Base-by-base conservation (phyloP, 1,140 invertebrate genomes). In the Anoplophora glabripennis region DNA sequence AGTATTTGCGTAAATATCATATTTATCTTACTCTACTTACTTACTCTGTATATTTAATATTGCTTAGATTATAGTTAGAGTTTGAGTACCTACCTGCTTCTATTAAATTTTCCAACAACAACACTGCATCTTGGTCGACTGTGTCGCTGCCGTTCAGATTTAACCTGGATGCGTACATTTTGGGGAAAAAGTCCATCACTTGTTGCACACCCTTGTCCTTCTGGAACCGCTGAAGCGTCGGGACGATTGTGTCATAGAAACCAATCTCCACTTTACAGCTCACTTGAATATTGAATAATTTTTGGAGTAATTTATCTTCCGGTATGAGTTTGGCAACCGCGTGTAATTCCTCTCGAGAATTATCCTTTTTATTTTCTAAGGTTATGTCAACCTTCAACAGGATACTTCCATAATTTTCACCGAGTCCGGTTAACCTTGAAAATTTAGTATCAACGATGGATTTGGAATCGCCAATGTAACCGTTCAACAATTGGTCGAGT, bases 331-430 rank as follows among this genome's bases (percentile, higher is more conserved):
- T 84, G 0, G 75, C 79, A 14, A 84, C 80, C 1, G 81, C 36
- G 21, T 67, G 15, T n/a, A 66, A 8, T 0, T 80, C 35, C 57
- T 79, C 70, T n/a, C 79, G 51, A 28, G 21, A 28, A 0, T 75
- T 68, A n/a, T 74, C 67, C 4, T 63, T 44, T 18, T 70, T 65
- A 4, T 56, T 51, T 53, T 42, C 28, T 9, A 65, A 34, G 33
- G 9, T 65, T 35, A 68, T 11, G 45, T 61, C 59, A 4, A 84
- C 74, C 7, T 72, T 71, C 0, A 81, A 62, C 58, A 84, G 81
- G 0, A 77, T 65, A 66, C 83, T 83, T 2, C 81, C 82, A 63
- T 82, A 84, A 73, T 84, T 84, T 61, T 84, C 82, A 1, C 82
- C 82, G 0, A 77, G 77, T 36, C 78, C 80, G 8, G 81, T 83